phyloP scores from a whole-genome alignment of 2,113 vertebrate genomes.

The Lanius ludovicianus region DNA sequence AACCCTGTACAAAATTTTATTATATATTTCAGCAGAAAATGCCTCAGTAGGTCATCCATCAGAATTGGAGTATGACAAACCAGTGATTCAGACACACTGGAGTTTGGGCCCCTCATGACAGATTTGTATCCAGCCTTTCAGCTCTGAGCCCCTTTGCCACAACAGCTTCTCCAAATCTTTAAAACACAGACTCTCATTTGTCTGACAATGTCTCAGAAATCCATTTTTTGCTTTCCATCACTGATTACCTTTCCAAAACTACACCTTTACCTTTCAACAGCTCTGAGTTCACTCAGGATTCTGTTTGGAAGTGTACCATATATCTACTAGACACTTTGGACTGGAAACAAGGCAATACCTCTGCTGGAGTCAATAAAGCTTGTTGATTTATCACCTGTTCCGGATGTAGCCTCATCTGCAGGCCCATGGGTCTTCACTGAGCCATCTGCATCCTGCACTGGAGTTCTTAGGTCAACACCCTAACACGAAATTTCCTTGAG shows the following conservation, averaged over 20 bases:
- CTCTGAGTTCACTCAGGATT: background rate
- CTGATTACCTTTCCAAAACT: background rate
- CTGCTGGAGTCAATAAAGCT: background rate
- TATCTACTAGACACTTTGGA: background rate
- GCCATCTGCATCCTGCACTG: background rate
- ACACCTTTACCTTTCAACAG: background rate
- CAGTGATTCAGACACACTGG: background rate
- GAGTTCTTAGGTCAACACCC: background rate
- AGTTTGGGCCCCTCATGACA: background rate
- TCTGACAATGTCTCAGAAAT: background rate
- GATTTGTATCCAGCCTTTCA: background rate
- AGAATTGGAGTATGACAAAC: accelerated
- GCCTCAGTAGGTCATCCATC: background rate
- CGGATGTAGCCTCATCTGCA: background rate
- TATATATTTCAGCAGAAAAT: background rate
- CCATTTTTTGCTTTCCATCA: background rate
- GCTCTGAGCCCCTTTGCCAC: background rate
- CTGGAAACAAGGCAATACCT: background rate
- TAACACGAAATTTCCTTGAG: background rate
- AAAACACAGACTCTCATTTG: background rate
- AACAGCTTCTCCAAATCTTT: background rate
- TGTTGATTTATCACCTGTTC: background rate
- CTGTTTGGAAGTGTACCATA: background rate
- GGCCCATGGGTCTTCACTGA: background rate
- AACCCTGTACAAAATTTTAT: background rate